phyloP scores from a whole-genome alignment of 2,888 invertebrate genomes.

The Cinara cedri region DNA sequence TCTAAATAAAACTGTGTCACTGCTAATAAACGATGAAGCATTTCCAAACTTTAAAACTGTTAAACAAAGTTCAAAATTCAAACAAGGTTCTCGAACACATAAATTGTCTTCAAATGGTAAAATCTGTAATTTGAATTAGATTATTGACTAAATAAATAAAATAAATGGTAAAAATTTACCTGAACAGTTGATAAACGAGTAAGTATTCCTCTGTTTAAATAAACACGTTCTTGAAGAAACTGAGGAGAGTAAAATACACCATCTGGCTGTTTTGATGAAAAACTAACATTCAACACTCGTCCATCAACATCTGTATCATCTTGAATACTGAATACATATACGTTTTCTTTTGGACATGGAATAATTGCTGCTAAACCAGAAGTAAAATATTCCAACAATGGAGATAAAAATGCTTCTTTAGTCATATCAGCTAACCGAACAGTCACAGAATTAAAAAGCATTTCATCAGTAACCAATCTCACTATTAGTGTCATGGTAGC shows the following conservation, averaged over 20 bases:
- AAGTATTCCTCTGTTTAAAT: slow-evolving; percentile 85
- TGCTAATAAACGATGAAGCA: slow-evolving; percentile 86
- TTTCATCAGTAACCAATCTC: slow-evolving; percentile 88
- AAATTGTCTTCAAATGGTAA: slow-evolving; percentile 95
- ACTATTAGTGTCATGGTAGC: slow-evolving; percentile 91
- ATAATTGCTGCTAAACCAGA: slow-evolving; percentile 91
- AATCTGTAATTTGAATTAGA: slow-evolving; percentile 66
- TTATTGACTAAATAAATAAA: neutral
- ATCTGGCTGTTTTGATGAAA: slow-evolving; percentile 84
- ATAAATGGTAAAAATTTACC: slow-evolving; percentile 62
- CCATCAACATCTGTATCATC: slow-evolving; percentile 89
- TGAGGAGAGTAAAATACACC: slow-evolving; percentile 85
- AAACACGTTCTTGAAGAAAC: slow-evolving; percentile 90
- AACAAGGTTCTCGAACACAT: slow-evolving; percentile 92
- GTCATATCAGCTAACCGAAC: slow-evolving; percentile 92
- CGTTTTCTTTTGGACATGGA: slow-evolving; percentile 89
- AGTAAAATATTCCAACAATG: slow-evolving; percentile 82
- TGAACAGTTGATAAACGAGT: slow-evolving; percentile 87
- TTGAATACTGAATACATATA: slow-evolving; percentile 88
- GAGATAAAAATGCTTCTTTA: slow-evolving; percentile 88
- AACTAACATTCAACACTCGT: slow-evolving; percentile 90
- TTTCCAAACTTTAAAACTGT: slow-evolving; percentile 92
- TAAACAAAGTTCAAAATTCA: slow-evolving; percentile 90
- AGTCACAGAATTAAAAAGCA: slow-evolving; percentile 93
- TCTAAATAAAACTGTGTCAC: slow-evolving; percentile 87